These are phyloP conservation scores for Mormyrus proboscirostris DNA, from an alignment of 2,797 vertebrate species.

Conservation along the genomic window DNA sequence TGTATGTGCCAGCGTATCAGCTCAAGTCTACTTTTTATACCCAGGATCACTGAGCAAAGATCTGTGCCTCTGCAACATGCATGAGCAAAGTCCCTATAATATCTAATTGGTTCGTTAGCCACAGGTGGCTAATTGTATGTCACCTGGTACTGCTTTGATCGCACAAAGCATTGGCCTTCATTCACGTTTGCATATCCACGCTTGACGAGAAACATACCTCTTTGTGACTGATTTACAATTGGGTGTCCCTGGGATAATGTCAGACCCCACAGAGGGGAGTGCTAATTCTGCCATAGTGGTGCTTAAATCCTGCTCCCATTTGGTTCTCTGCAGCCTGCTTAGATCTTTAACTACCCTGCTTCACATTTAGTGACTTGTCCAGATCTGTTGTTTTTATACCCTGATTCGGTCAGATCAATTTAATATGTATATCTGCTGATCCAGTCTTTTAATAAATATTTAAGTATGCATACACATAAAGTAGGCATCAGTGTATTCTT, in stretches of 20 bases:
- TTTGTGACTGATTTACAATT: neutral
- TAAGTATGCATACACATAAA: neutral
- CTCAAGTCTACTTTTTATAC: neutral
- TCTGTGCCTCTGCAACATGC: neutral
- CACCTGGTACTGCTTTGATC: neutral
- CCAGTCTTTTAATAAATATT: neutral
- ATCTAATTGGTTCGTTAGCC: neutral
- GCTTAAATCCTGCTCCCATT: neutral
- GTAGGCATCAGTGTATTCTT: neutral
- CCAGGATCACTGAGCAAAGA: neutral
- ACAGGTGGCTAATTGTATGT: neutral
- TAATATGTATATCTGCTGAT: neutral
- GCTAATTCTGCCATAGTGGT: neutral
- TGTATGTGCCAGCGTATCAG: neutral
- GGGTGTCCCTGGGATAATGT: neutral
- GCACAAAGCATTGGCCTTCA: neutral
- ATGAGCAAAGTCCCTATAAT: neutral
- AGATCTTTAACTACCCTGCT: neutral
- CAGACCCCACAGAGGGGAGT: neutral
- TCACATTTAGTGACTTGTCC: slow-evolving; percentile 11
- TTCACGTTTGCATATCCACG: neutral
- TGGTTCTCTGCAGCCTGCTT: neutral
- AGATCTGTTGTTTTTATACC: slow-evolving; percentile 25
- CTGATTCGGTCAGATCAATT: slow-evolving; percentile 22
- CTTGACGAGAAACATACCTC: neutral